phyloP scores from a whole-genome alignment of 2,113 vertebrate species.

The Cynoglossus semilaevis region DNA sequence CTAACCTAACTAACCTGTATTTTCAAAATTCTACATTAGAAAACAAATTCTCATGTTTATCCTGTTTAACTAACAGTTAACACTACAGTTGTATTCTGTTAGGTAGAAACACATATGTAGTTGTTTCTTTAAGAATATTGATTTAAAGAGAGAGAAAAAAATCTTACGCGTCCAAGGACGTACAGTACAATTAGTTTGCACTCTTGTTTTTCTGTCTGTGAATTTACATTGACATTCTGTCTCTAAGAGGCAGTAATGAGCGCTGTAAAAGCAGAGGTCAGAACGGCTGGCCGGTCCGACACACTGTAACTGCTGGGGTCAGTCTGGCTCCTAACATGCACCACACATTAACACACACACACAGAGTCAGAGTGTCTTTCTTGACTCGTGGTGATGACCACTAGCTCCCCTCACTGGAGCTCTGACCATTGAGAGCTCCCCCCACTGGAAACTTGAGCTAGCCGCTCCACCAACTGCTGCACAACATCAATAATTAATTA shows the following conservation, averaged over 20 bases:
- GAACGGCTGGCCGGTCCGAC: conserved; percentile 27
- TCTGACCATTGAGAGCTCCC: conserved; percentile 62
- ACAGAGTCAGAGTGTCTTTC: conserved; percentile 29
- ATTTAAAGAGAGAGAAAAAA: too few species aligned
- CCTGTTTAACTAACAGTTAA: too few species aligned
- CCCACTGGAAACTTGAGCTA: conserved; percentile 74
- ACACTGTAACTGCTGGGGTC: conserved; percentile 35
- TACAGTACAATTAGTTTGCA: conserved; percentile 11
- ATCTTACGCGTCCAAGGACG: too few species aligned
- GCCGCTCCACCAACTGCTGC: conserved; percentile 78
- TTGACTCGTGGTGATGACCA: conserved; percentile 58
- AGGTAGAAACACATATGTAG: too few species aligned
- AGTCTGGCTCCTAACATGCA: conserved; percentile 36
- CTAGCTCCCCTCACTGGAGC: conserved; percentile 60
- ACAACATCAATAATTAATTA: conserved; percentile 91
- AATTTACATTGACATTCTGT: conserved; percentile 40
- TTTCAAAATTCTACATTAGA: too few species aligned
- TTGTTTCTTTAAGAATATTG: too few species aligned
- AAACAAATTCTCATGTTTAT: too few species aligned
- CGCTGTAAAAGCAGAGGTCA: conserved; percentile 31
- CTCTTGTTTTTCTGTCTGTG: conserved; percentile 26
- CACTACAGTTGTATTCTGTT: too few species aligned
- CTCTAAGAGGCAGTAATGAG: conserved; percentile 56
- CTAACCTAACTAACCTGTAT: too few species aligned
- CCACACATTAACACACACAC: conserved; percentile 11